phyloP scores from a whole-genome alignment of 2,113 vertebrate species.

The Cyprinodon tularosa region DNA sequence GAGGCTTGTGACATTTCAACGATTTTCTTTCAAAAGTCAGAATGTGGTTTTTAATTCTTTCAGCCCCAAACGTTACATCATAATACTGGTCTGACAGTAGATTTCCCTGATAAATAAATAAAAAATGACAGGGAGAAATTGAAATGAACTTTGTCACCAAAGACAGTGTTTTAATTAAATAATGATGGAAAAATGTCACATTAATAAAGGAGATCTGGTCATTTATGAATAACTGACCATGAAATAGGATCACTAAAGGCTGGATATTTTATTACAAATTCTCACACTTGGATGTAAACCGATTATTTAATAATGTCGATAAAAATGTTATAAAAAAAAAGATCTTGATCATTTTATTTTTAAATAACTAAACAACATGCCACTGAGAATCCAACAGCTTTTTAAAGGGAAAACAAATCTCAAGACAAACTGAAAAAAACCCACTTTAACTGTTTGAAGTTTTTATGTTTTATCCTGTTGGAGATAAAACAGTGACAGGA shows the following conservation, averaged over 20 bases:
- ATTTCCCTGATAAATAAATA: neutral
- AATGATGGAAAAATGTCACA: too few relatives aligned
- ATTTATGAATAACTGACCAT: neutral
- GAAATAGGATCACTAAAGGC: neutral
- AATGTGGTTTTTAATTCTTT: neutral
- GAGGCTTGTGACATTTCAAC: constrained; percentile 2
- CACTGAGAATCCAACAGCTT: neutral
- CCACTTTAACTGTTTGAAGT: neutral
- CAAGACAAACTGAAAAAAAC: neutral
- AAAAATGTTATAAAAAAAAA: neutral
- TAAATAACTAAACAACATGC: too few relatives aligned
- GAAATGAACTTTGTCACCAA: neutral
- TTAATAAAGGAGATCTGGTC: too few relatives aligned
- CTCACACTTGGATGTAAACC: neutral
- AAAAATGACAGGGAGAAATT: neutral
- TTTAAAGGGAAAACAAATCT: neutral
- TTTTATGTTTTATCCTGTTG: neutral
- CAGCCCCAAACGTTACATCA: neutral
- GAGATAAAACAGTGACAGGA: too few relatives aligned
- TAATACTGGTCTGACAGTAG: neutral
- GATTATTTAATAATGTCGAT: neutral
- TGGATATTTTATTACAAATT: neutral
- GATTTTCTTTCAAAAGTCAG: neutral
- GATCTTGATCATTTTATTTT: too few relatives aligned
- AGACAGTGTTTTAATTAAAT: neutral